Conservation (phyloP, 2,797 vertebrate species). For the Artibeus jamaicensis region DNA sequence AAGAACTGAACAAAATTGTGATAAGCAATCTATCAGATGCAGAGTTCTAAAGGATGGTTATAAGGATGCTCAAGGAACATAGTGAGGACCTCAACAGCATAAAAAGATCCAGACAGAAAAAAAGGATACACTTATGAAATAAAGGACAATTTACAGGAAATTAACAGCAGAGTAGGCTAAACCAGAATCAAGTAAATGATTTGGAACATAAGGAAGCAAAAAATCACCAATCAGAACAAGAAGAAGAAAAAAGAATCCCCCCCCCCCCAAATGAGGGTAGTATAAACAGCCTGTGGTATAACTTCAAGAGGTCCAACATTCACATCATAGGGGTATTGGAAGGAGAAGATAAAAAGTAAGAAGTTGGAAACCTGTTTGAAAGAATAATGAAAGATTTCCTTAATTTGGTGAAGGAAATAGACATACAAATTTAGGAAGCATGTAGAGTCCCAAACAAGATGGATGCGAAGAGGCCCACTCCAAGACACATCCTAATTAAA, state of each 20-base stretch:
- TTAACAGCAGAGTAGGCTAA: background rate
- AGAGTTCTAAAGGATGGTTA: too few species aligned
- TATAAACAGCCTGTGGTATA: background rate
- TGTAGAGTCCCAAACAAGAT: background rate
- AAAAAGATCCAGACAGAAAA: background rate
- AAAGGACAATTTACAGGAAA: background rate
- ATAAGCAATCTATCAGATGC: too few species aligned
- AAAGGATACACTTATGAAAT: background rate
- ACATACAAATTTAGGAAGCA: background rate
- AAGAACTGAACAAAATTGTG: too few species aligned
- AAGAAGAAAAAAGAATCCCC: background rate
- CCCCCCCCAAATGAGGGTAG: background rate
- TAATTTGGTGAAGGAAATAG: background rate
- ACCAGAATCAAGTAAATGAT: background rate
- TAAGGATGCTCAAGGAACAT: too few species aligned
- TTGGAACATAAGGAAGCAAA: background rate
- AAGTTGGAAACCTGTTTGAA: background rate
- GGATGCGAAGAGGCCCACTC: background rate
- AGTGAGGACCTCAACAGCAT: background rate
- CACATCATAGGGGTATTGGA: background rate
- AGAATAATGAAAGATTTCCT: background rate
- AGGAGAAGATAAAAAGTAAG: background rate
- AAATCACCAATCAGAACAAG: background rate
- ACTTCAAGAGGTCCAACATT: background rate
- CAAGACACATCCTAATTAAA: background rate